A percentile compares a stretch with the other conserved stretches of the same genome.
Evolutionary conservation across 2,888 invertebrate genomes (phyloP).

Genomic region (Rugalucina vietnamica): DNA sequence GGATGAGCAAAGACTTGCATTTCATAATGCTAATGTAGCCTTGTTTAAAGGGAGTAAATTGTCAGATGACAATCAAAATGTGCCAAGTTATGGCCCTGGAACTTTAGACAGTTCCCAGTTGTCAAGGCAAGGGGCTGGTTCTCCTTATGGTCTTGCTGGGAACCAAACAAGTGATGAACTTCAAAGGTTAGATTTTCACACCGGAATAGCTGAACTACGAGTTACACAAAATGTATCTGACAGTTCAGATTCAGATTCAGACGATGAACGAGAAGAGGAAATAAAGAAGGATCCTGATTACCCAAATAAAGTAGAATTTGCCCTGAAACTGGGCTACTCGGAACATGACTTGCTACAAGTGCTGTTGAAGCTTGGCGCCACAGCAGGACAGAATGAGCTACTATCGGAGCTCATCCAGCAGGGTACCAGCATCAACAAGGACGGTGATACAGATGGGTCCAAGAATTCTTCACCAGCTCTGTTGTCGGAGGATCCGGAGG

Average conservation of each 20-base stretch:
- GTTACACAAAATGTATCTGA: background rate
- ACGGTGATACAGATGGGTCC: background rate
- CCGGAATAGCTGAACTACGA: conserved; percentile 20
- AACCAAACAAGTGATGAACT: background rate
- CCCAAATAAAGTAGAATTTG: conserved; percentile 92
- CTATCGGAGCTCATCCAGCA: conserved; percentile 94
- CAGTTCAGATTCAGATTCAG: conserved; percentile 29
- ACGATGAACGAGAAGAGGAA: conserved; percentile 56
- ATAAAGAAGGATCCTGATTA: conserved; percentile 65
- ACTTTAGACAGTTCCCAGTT: background rate
- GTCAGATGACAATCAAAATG: background rate
- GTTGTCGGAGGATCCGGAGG: background rate
- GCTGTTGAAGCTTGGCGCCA: conserved; percentile 92
- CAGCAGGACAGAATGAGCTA: conserved; percentile 94
- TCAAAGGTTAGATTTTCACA: background rate
- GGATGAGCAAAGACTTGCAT: background rate
- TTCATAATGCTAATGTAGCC: background rate
- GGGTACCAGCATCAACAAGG: conserved; percentile 84
- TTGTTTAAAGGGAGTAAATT: background rate
- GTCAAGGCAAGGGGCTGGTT: conserved; percentile 3
- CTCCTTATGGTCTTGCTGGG: background rate
- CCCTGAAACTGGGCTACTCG: conserved; percentile 95
- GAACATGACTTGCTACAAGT: conserved; percentile 93
- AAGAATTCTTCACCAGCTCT: conserved; percentile 1
- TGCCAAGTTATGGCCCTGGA: background rate